A percentile compares a stretch with the other conserved stretches of the same genome.
These are phyloP conservation scores for Scartelaos histophorus DNA, from an alignment of 2,113 vertebrate genomes.

Conservation along the genomic window DNA sequence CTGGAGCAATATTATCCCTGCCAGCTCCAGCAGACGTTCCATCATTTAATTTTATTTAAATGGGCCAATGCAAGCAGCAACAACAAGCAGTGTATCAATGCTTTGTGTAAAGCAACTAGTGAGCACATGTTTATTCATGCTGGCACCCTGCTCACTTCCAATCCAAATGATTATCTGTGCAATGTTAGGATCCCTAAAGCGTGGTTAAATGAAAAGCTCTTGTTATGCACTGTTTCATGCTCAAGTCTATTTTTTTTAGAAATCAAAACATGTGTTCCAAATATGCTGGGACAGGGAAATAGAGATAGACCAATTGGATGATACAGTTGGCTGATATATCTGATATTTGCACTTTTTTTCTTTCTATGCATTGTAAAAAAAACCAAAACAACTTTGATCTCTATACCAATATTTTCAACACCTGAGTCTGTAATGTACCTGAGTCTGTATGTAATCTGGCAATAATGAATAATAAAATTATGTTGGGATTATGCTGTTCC, in stretches of 20 bases:
- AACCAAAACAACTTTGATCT: no score
- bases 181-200: conserved; percentile 24
- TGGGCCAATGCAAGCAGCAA: conserved; percentile 50
- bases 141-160: conserved; percentile 46
- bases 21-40: conserved; percentile 53
- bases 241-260: not conserved
- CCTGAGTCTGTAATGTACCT: no score
- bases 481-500: no score
- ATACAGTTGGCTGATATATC: no score
- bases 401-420: no score
- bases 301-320: no score
- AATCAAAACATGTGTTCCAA: not conserved
- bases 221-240: not conserved
- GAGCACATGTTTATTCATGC: conserved; percentile 59
- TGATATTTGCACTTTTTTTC: no score
- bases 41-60: conserved; percentile 69
- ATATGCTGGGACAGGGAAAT: not conserved
- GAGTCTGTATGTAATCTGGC: no score
- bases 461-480: no score
- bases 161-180: conserved; percentile 47
- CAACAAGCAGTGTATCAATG: conserved; percentile 57
- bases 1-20: conserved; percentile 72
- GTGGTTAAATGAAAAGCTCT: not conserved
- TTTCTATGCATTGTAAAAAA: no score
- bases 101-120: conserved; percentile 58